Base-by-base conservation (phyloP, 2,797 vertebrate species). In the Tolypeutes matacus region DNA sequence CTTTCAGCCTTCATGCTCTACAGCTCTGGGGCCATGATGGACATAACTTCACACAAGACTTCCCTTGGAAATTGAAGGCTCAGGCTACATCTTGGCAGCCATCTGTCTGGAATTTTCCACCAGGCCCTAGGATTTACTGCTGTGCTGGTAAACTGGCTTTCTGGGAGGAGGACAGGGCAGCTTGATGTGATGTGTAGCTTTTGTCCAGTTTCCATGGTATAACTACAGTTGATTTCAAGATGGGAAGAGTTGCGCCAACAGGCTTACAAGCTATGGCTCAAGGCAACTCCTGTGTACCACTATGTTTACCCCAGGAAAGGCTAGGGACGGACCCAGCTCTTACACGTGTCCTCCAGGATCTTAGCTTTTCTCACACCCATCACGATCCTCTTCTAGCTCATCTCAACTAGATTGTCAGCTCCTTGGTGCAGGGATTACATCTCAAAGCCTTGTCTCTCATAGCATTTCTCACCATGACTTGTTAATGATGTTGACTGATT, bases 131-230 rank as follows among this genome's bases (percentile, higher is more conserved):
- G 25, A 46, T 29, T 84, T 53, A 31, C 8, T 15, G 21, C 8
- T 42, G 49, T 42, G 49, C 80, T 70, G 14, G 34, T 7, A 36
- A 75, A 51, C 60, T 49, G 72, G 29, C 27, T 70, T 4, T 7
- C 12, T 0, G 11, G 49, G 34, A 56, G 17, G 3, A 0, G 0
- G 12, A 9, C 2, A 3, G 14, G 27, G 53, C 46, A 83, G 36
- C n/a, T 8, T 8, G n/a, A n/a, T n/a, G n/a, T 13, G 15, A 53
- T 42, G 36, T 51, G 64, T 31, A n/a, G 49, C 78, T 53, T 86
- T 60, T 58, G 12, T 56, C 70, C 20, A 23, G 0, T 67, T 67
- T 42, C 67, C 3, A 1, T n/a, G 60, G 11, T 60, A 27, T 49
- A 51, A 29, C 21, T 2, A 4, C 25, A 49, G 34, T 69, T 27